These are phyloP conservation scores for Rhinoderma darwinii DNA, from an alignment of 2,113 vertebrate genomes.

Conservation along the genomic window DNA sequence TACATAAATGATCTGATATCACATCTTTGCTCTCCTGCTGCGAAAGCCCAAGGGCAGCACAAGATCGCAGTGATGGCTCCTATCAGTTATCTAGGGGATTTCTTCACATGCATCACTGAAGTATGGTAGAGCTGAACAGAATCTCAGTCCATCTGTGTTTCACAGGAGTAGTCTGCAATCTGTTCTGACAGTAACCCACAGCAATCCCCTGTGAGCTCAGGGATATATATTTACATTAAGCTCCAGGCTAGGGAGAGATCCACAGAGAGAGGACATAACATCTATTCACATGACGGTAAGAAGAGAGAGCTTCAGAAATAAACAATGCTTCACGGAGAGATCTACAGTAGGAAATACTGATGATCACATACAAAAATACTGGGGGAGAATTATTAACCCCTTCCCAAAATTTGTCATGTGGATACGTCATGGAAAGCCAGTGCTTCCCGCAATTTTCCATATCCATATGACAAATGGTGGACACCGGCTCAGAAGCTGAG, in stretches of 20 bases:
- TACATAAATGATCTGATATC: neutral
- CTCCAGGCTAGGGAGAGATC: constrained; percentile 21
- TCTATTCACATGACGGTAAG: constrained; percentile 24
- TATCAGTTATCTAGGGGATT: neutral
- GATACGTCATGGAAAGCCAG: too few species aligned
- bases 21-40: neutral
- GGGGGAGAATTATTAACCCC: too few species aligned
- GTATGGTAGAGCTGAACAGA: neutral
- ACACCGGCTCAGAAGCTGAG: too few species aligned
- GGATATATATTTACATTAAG: constrained; percentile 19
- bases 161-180: constrained; percentile 29
- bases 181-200: constrained; percentile 41
- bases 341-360: neutral
- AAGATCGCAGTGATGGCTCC: neutral
- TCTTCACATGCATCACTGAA: neutral
- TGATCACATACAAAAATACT: neutral
- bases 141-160: constrained; percentile 39
- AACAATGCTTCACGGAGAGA: neutral
- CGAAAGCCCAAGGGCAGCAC: neutral
- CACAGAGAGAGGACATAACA: neutral
- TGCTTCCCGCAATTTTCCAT: too few species aligned
- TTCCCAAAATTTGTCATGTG: too few species aligned
- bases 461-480: too few species aligned
- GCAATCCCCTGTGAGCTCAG: neutral
- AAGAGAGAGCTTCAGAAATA: neutral